A percentile compares a stretch with the other conserved stretches of the same genome.
phyloP scores from a whole-genome alignment of 1,140 invertebrate species.

The Drosophila bocki region DNA sequence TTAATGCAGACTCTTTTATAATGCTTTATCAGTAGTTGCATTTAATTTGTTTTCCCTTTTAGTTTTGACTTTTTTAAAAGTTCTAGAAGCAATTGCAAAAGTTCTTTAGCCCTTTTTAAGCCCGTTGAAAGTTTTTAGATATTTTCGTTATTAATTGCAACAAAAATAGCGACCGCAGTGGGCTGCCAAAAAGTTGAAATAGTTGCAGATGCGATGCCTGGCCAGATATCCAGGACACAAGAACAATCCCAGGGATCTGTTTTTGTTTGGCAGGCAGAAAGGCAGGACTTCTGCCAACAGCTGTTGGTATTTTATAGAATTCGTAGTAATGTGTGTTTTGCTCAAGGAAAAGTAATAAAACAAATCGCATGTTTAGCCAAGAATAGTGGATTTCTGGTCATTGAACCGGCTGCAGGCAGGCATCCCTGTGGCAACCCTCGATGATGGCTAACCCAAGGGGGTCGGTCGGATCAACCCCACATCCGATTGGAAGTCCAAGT shows the following conservation, averaged over 20 bases:
- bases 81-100: slow-evolving; percentile 69
- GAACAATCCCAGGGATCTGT: slow-evolving; percentile 32
- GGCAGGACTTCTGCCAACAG: slow-evolving; percentile 60
- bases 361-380: slow-evolving; percentile 80
- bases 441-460: slow-evolving; percentile 33
- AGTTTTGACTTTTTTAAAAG: slow-evolving; percentile 64
- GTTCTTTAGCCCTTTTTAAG: slow-evolving; percentile 29
- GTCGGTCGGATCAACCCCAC: slow-evolving; percentile 46
- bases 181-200: slow-evolving; percentile 68
- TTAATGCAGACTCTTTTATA: neutral
- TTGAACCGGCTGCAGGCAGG: slow-evolving; percentile 51
- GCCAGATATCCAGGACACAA: slow-evolving; percentile 38
- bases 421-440: slow-evolving; percentile 30
- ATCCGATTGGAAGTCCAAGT: slow-evolving; percentile 70
- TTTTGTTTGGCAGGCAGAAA: slow-evolving; percentile 42
- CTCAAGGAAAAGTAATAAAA: slow-evolving; percentile 72
- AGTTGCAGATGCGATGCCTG: slow-evolving; percentile 48
- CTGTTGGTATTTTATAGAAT: slow-evolving; percentile 54
- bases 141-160: slow-evolving; percentile 76
- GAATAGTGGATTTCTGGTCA: slow-evolving; percentile 67
- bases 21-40: neutral
- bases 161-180: slow-evolving; percentile 52
- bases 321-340: slow-evolving; percentile 22
- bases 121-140: slow-evolving; percentile 39
- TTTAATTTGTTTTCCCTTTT: slow-evolving; percentile 32